Evolutionary conservation across 2,888 invertebrate species (phyloP), one percentile per base, ranked within the genome.

Genomic region (Rhogogaster chlorosoma): DNA sequence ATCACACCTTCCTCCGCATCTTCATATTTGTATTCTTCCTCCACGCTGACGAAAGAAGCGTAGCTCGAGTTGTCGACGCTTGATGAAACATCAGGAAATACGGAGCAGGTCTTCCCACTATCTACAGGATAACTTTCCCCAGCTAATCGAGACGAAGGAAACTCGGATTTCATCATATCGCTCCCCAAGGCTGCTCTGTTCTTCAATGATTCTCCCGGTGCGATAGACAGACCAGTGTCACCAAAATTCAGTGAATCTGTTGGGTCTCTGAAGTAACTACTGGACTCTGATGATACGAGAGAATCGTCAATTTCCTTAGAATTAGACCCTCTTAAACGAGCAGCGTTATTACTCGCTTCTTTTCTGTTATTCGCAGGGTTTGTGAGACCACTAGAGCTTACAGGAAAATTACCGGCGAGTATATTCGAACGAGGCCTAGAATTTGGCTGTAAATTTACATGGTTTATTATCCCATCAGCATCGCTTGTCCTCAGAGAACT

Each of bases 21-120:
- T 38, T 96, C 95, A 90, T 97, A 97, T 82, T 96, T 96, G 89
- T 97, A 97, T 86, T 97, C 96, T 89, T 97, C 97, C 2, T 96
- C 95, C 77, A 97, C 94, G 88, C 94, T 95, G 0, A 95, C 94
- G 84, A 95, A 93, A 70, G 95, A 94, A 45, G 87, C 87, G 22
- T 67, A 84, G 64, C 85, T 84, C 49, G 86, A 86, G 67, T 85
- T 89, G 70, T 67, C 45, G 18, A 32, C 22, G 12, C 61, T 80
- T 36, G 80, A 80, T 22, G 80, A 61, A n/a, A 80, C 42, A 38
- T 80, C 61, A 15, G 80, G 22, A 22, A 64, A 80, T 57, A 15
- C 26, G 4, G 61, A 22, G 36, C 22, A 36, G 22, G 57, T 61
- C 6, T 61, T 80, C 22, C 42, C 22, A 10, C 2, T 38, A 80